These are phyloP conservation scores for Argopecten irradians DNA, from an alignment of 1,140 invertebrate species.

Conservation along the genomic window DNA sequence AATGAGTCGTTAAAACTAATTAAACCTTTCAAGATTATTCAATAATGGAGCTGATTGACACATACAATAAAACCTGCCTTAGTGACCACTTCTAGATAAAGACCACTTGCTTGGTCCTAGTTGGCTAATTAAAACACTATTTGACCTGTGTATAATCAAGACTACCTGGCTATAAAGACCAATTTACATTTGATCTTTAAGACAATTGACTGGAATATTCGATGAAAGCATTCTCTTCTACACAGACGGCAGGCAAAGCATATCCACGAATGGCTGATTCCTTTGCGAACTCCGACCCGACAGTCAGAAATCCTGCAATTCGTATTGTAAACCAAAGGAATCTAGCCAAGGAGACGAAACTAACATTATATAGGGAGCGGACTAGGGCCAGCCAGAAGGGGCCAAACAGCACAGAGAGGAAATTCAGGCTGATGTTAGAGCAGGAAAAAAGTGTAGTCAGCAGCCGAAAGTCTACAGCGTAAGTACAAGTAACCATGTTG, in stretches of 20 bases:
- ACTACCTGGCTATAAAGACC: too few relatives aligned
- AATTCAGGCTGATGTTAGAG: constrained; percentile 67
- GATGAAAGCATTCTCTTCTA: constrained; percentile 30
- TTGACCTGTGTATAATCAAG: too few relatives aligned
- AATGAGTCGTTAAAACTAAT: too few relatives aligned
- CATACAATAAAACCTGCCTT: too few relatives aligned
- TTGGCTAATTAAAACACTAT: too few relatives aligned
- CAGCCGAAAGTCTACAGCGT: constrained; percentile 34
- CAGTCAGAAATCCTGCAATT: constrained; percentile 57
- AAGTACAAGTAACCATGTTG: constrained; percentile 32
- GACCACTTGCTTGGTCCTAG: too few relatives aligned
- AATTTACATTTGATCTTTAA: too few relatives aligned
- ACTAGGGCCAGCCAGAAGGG: constrained; percentile 57
- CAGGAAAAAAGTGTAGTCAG: constrained; percentile 58
- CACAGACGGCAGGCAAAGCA: constrained; percentile 66
- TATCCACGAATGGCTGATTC: constrained; percentile 61
- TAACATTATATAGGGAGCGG: constrained; percentile 66
- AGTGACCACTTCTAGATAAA: too few relatives aligned
- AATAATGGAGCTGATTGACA: too few relatives aligned
- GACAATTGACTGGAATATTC: too few relatives aligned
- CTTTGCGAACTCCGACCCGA: constrained; percentile 57
- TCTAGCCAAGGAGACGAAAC: constrained; percentile 71
- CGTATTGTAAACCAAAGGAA: constrained; percentile 72
- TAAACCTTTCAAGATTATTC: too few relatives aligned
- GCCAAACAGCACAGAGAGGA: constrained; percentile 64